Conservation (phyloP, 23 tunicate species). For the Clavelina lepadiformis region DNA sequence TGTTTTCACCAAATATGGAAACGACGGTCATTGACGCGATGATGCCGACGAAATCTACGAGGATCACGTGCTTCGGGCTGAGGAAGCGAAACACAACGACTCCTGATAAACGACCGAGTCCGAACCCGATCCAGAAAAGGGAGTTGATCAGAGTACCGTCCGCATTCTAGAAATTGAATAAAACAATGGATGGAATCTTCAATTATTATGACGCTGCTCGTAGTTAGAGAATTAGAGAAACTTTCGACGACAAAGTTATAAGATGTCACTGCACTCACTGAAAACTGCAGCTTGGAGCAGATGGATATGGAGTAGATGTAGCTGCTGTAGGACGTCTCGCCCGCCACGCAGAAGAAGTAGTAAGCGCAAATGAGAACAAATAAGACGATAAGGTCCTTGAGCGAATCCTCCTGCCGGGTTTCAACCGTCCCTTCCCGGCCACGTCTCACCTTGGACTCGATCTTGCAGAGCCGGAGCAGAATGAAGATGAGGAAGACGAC, state of each 20-base stretch:
- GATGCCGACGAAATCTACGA: slow-evolving; percentile 71
- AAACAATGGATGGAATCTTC: background rate
- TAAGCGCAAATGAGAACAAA: slow-evolving; percentile 63
- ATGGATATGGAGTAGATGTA: slow-evolving; percentile 93
- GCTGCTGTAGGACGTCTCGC: slow-evolving; percentile 93
- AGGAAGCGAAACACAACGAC: slow-evolving; percentile 42
- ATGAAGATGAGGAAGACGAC: slow-evolving; percentile 43
- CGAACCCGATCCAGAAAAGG: slow-evolving; percentile 90
- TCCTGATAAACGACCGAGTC: slow-evolving; percentile 74
- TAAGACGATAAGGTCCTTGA: slow-evolving; percentile 26
- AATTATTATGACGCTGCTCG: too few relatives aligned
- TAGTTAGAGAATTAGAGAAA: background rate
- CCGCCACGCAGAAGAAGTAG: slow-evolving; percentile 92
- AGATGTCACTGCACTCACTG: slow-evolving; percentile 37
- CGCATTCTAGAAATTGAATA: slow-evolving; percentile 26
- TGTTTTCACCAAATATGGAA: slow-evolving; percentile 51
- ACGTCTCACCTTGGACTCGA: slow-evolving; percentile 43
- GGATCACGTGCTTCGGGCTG: slow-evolving; percentile 45
- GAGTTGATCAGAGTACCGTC: slow-evolving; percentile 81
- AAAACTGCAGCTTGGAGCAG: slow-evolving; percentile 66
- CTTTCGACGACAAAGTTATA: background rate
- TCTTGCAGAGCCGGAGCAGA: slow-evolving; percentile 17
- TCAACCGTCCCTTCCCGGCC: slow-evolving; percentile 33
- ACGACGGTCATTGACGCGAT: slow-evolving; percentile 63
- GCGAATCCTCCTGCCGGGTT: slow-evolving; percentile 50